Percentiles rank a stretch among this genome's conserved stretches.
phyloP scores from a whole-genome alignment of 2,113 vertebrate species.

The Boleophthalmus pectinirostris region DNA sequence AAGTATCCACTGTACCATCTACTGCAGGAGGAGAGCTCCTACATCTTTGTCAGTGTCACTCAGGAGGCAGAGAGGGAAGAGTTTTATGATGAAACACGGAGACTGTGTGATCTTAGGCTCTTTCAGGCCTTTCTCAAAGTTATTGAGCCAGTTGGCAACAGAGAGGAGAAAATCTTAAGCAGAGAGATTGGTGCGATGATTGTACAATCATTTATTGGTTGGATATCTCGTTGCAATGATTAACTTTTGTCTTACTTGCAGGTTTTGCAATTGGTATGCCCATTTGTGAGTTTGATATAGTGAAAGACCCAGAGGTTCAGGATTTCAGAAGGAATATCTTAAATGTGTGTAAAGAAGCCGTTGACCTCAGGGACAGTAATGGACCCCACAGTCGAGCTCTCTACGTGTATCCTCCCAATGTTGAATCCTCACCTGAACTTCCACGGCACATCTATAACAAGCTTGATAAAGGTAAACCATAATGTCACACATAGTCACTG shows the following conservation, averaged over 20 bases:
- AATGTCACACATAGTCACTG: background rate
- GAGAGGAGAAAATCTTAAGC: conserved; percentile 98
- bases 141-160: conserved; percentile 96
- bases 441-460: conserved; percentile 97
- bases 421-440: conserved; percentile 92
- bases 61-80: conserved; percentile 98
- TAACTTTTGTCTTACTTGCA: conserved; percentile 53
- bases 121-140: conserved; percentile 98
- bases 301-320: conserved; percentile 97
- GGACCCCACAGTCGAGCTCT: conserved; percentile 91
- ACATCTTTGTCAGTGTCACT: conserved; percentile 99
- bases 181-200: conserved; percentile 93
- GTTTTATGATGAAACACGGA: conserved; percentile 96
- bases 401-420: conserved; percentile 97
- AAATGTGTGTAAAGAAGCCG: conserved; percentile 97
- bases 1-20: conserved; percentile 96
- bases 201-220: background rate
- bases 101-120: conserved; percentile 93
- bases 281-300: conserved; percentile 97
- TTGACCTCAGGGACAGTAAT: conserved; percentile 92
- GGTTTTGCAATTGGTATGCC: conserved; percentile 99
- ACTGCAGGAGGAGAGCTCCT: conserved; percentile 97
- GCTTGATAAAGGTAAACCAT: conserved; percentile 90
- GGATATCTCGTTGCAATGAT: background rate
- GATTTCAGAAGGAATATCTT: conserved; percentile 98